phyloP scores from a whole-genome alignment of 2,797 vertebrate species.

The Enoplosus armatus region DNA sequence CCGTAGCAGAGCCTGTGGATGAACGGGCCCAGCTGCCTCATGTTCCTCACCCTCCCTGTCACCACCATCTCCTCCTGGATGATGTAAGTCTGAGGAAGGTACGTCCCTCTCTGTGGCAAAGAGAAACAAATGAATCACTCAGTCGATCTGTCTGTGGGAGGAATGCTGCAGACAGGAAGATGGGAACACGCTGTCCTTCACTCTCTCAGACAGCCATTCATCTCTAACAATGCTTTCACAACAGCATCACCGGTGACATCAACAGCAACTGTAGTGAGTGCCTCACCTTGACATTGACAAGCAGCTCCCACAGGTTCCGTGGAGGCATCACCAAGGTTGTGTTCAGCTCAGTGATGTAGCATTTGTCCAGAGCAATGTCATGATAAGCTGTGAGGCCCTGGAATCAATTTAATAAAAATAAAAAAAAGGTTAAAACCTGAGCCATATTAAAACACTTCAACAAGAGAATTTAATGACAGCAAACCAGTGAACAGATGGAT shows the following conservation, averaged over 20 bases:
- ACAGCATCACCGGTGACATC: not conserved
- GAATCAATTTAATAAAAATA: not conserved
- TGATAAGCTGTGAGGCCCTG: conserved; percentile 96
- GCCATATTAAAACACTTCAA: not conserved
- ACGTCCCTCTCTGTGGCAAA: conserved; percentile 90
- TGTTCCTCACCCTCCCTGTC: conserved; percentile 90
- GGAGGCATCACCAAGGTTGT: conserved; percentile 93
- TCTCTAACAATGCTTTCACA: conserved; percentile 20
- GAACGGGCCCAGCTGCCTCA: conserved; percentile 92
- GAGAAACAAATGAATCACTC: conserved; percentile 59
- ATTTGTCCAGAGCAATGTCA: conserved; percentile 94
- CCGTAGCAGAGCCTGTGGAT: conserved; percentile 93
- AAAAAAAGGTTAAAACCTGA: not conserved
- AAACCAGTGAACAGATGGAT: not conserved
- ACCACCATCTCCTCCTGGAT: conserved; percentile 96
- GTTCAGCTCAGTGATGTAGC: conserved; percentile 95
- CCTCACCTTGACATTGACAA: conserved; percentile 93
- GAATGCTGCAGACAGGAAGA: conserved; percentile 18
- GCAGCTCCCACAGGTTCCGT: conserved; percentile 94
- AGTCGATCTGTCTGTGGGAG: conserved; percentile 22
- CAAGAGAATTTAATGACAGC: not conserved
- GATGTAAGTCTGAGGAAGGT: conserved; percentile 96
- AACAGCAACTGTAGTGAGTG: not conserved
- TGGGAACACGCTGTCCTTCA: conserved; percentile 36
- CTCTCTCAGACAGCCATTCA: conserved; percentile 30